Percentiles rank a stretch among this genome's conserved stretches.
Evolutionary conservation across 2,113 vertebrate species (phyloP).

Genomic region (Sapajus apella): DNA sequence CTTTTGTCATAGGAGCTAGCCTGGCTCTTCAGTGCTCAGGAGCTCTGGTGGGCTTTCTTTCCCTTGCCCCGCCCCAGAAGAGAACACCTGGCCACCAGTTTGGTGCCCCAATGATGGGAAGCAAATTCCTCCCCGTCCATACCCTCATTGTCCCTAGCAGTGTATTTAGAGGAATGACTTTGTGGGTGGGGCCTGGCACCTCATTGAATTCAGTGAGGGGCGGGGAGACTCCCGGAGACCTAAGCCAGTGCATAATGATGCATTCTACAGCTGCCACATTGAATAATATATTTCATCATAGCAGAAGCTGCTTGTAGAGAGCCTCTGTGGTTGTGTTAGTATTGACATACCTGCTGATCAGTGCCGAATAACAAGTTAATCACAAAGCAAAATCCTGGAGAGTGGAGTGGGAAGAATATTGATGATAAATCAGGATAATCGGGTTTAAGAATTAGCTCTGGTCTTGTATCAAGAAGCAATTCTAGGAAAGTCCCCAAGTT

Average conservation of each 20-base stretch:
- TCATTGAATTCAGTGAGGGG: rapidly evolving
- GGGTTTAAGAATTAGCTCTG: not conserved
- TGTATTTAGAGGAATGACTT: not conserved
- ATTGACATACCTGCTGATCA: not conserved
- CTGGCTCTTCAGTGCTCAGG: not conserved
- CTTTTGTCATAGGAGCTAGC: not conserved
- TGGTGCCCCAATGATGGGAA: rapidly evolving
- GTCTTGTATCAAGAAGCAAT: too few species aligned
- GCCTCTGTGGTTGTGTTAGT: rapidly evolving
- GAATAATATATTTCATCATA: not conserved
- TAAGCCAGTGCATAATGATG: rapidly evolving
- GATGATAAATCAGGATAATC: not conserved
- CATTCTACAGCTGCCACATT: rapidly evolving
- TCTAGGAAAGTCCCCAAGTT: not conserved
- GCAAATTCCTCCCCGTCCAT: too few species aligned
- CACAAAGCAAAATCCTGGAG: not conserved
- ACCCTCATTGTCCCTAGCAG: rapidly evolving
- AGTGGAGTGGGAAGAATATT: not conserved
- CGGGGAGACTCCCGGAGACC: rapidly evolving
- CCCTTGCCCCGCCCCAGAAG: not conserved
- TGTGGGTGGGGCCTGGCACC: not conserved
- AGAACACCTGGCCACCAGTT: too few species aligned
- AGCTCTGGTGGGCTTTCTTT: not conserved
- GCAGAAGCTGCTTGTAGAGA: too few species aligned
- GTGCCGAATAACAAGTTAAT: not conserved